Evolutionary conservation across 2,888 invertebrate species (phyloP), one percentile per base, ranked within the genome.

Genomic region (Ichneumoninae sp.): DNA sequence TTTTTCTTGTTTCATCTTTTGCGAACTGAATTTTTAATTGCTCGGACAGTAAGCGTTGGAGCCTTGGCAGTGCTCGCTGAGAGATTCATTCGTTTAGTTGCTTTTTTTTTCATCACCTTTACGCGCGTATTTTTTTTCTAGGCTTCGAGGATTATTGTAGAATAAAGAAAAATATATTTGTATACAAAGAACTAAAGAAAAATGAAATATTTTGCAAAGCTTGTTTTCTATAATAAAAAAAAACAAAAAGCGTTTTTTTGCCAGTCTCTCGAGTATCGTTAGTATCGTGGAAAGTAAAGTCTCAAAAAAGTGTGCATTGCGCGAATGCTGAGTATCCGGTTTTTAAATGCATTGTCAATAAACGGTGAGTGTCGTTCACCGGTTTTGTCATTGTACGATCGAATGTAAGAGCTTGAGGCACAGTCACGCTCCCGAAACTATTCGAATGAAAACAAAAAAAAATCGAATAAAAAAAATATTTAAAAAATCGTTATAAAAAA

Each of bases 11-110:
- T 40, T 60, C 26, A 68, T 36, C 50, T 66, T n/a, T 26, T 68
- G 7, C 16, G n/a, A 57, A 60, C 47, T 57, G 44, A 50, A 66
- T 52, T 63, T 73, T 73, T 54, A 80, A 68, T 57, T 50, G 36
- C 79, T 80, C 70, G 68, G 68, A 81, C 54, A 82, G 77, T 65
- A 65, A 85, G 87, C 82, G 13, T 47, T 16, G 87, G 87, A 91
- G 89, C 87, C 87, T 90, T 89, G 92, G 92, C 92, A 92, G 92
- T 92, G 90, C 88, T 89, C 89, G 89, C 90, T 90, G 89, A 88
- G 85, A 86, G 85, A 83, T 44, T 44, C 40, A 22, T 44, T 44
- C 16, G 16, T 33, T 57, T 57, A 57, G 57, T 57, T 26, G 7
- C 10, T 22, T 26, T 57, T 47, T 47, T 26, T 44, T 44, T 26